These are phyloP conservation scores for Pachyrhynchus sulphureomaculatus DNA, from an alignment of 1,140 invertebrate genomes.

Conservation along the genomic window DNA sequence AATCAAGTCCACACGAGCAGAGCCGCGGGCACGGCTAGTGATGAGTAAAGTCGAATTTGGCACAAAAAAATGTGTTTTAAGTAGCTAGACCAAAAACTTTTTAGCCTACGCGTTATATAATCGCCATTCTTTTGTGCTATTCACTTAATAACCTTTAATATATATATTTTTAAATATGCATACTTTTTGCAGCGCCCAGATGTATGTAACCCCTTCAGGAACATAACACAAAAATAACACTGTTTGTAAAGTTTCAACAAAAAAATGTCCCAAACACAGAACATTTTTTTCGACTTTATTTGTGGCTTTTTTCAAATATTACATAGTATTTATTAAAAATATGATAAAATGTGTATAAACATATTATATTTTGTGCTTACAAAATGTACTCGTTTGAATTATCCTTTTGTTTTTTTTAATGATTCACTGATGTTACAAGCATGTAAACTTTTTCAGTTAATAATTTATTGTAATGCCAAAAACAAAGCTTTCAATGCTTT, in stretches of 20 bases:
- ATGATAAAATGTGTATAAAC: constrained; percentile 51
- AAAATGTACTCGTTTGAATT: constrained; percentile 39
- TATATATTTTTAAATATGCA: too few relatives aligned
- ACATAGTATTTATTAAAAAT: constrained; percentile 48
- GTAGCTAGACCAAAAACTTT: too few relatives aligned
- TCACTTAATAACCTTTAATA: too few relatives aligned
- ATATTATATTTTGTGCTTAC: constrained; percentile 49
- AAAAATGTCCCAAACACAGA: constrained; percentile 9
- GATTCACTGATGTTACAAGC: constrained; percentile 25
- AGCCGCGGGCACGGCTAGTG: too few relatives aligned
- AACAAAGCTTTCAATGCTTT: constrained; percentile 33
- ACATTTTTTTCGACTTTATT: constrained; percentile 23
- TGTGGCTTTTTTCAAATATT: constrained; percentile 33
- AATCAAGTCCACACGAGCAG: too few relatives aligned
- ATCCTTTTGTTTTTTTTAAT: constrained; percentile 16
- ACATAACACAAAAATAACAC: too few relatives aligned
- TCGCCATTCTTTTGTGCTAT: too few relatives aligned
- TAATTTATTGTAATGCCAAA: constrained; percentile 35
- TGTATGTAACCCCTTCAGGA: too few relatives aligned
- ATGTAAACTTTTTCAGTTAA: constrained; percentile 30
- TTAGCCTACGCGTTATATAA: too few relatives aligned
- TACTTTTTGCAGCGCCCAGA: too few relatives aligned
- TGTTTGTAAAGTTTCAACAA: constrained; percentile 11
- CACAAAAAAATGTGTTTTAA: too few relatives aligned
- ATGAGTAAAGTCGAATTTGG: too few relatives aligned